phyloP scores from a whole-genome alignment of 2,113 vertebrate species.

The Platycercus adscitus region DNA sequence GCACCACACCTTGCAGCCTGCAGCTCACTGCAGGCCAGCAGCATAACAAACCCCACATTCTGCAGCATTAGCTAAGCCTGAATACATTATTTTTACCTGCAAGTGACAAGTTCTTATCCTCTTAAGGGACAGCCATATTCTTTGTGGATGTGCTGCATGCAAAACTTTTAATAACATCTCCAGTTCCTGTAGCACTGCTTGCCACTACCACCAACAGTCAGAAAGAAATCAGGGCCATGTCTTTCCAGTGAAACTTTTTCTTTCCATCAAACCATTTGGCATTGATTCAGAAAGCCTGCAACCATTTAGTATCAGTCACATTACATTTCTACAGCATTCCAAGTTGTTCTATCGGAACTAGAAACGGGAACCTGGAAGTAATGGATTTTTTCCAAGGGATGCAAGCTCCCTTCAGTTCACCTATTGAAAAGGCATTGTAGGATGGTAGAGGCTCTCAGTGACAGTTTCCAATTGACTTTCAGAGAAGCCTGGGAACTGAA shows the following conservation, averaged over 20 bases:
- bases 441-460: not conserved
- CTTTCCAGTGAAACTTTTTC: not conserved
- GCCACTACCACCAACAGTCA: not conserved
- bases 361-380: not conserved
- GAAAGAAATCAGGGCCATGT: not conserved
- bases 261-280: not conserved
- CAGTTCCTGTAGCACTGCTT: not conserved
- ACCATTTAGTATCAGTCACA: not conserved
- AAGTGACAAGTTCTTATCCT: not conserved
- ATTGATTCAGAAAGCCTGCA: not conserved
- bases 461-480: not conserved
- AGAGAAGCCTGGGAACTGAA: not conserved
- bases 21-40: not conserved
- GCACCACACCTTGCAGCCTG: not conserved
- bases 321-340: not conserved
- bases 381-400: not conserved
- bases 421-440: not conserved
- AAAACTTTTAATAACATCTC: not conserved
- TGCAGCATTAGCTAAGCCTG: not conserved
- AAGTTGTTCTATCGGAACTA: not conserved
- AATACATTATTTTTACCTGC: slow-evolving; percentile 1
- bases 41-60: not conserved
- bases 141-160: not conserved
- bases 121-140: not conserved
- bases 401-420: not conserved